Conservation (phyloP, 2,113 vertebrate genomes). For the Equus quagga region DNA sequence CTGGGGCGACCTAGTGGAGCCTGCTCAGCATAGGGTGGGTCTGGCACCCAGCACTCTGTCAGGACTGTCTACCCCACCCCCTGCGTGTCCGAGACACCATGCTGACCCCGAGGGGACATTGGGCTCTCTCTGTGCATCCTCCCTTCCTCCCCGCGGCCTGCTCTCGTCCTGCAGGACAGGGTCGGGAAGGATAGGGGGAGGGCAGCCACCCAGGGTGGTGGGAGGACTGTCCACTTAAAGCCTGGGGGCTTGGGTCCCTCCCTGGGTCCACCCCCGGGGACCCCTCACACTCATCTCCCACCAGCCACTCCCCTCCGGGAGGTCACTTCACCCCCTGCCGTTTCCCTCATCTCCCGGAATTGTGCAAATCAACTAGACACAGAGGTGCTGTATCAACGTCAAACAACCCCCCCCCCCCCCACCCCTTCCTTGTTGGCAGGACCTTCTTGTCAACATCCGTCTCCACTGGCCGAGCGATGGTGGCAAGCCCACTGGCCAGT, state of each 20-base stretch:
- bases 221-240: not conserved
- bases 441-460: accelerated
- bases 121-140: not conserved
- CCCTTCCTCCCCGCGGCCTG: not conserved
- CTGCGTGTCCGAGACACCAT: accelerated
- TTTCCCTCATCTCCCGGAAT: not conserved
- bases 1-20: not conserved
- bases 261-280: not conserved
- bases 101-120: accelerated
- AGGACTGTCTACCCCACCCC: not conserved
- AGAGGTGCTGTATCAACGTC: accelerated
- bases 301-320: not conserved
- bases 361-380: accelerated
- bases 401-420: accelerated
- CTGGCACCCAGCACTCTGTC: not conserved
- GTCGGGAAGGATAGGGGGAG: not conserved
- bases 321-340: not conserved
- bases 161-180: not conserved
- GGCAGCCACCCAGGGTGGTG: not conserved
- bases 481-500: not conserved
- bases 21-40: accelerated
- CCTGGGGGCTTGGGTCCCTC: not conserved
- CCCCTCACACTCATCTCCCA: accelerated
- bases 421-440: accelerated
- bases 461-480: not conserved